These are phyloP conservation scores for Sinella curviseta DNA, from an alignment of 1,140 invertebrate genomes.

Conservation along the genomic window DNA sequence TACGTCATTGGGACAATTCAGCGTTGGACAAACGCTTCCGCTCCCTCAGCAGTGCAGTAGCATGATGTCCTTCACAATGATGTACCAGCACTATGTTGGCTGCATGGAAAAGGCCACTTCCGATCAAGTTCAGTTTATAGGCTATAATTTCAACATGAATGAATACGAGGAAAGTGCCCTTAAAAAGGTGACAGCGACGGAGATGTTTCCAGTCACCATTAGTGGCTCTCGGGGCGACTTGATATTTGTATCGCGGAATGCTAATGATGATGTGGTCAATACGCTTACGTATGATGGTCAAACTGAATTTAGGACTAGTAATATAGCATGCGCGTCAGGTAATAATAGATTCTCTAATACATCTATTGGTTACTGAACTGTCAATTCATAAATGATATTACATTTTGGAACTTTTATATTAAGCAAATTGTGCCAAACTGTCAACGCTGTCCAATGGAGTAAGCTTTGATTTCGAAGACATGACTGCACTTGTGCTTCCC, in stretches of 20 bases:
- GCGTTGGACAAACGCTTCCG: neutral
- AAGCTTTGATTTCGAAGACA: constrained; percentile 19
- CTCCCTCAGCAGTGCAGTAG: neutral
- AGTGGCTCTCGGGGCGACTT: constrained; percentile 32
- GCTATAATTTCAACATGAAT: constrained; percentile 23
- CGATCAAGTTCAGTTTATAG: constrained; percentile 11
- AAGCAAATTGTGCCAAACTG: too few relatives aligned
- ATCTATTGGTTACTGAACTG: too few relatives aligned
- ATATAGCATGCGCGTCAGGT: too few relatives aligned
- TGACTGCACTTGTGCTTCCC: neutral
- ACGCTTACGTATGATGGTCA: constrained; percentile 25
- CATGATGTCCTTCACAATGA: constrained; percentile 29
- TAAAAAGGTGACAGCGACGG: neutral
- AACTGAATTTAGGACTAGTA: constrained; percentile 5
- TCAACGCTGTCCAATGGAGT: constrained; percentile 28
- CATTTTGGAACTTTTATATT: too few relatives aligned
- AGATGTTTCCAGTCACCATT: neutral
- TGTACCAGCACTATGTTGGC: constrained; percentile 31
- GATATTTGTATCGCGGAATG: constrained; percentile 9
- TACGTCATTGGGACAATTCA: neutral
- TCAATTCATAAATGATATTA: too few relatives aligned
- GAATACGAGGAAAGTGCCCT: constrained; percentile 20
- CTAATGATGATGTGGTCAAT: neutral
- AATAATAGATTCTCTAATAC: too few relatives aligned
- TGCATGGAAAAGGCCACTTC: neutral